These are phyloP conservation scores for Psittacula echo DNA, from an alignment of 2,797 vertebrate genomes.

Conservation along the genomic window DNA sequence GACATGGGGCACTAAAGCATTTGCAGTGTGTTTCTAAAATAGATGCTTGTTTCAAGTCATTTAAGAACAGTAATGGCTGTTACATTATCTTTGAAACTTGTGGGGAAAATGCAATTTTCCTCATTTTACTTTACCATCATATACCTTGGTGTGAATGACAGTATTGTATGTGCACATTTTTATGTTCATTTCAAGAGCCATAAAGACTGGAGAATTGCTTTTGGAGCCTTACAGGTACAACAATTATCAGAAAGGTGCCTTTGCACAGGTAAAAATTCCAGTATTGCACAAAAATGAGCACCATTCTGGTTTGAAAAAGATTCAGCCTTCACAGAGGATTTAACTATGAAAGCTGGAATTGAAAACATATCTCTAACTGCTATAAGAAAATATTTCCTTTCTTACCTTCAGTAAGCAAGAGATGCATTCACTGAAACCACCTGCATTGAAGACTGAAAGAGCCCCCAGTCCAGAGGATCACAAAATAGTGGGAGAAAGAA, in stretches of 20 bases:
- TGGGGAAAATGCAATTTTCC: not conserved
- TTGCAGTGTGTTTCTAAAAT: not conserved
- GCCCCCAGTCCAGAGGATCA: not conserved
- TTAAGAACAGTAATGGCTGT: rapidly evolving
- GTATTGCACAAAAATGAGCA: not conserved
- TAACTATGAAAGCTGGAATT: not conserved
- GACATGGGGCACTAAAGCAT: not conserved
- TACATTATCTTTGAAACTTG: not conserved
- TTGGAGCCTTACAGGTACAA: not conserved
- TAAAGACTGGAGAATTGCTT: not conserved
- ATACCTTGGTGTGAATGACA: not conserved
- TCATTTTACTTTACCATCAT: not conserved
- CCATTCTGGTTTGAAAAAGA: not conserved
- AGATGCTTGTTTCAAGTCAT: not conserved
- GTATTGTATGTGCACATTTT: not conserved
- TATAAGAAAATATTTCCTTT: not conserved
- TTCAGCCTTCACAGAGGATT: not conserved
- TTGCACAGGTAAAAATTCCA: not conserved
- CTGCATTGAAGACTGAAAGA: not conserved
- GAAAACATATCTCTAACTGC: not conserved
- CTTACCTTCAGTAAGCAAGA: not conserved
- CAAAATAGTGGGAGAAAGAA: not conserved
- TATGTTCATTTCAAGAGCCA: not conserved
- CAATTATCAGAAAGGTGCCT: not conserved
- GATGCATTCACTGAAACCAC: not conserved